phyloP scores from a whole-genome alignment of 1,140 invertebrate species.

The Calephelis nemesis region DNA sequence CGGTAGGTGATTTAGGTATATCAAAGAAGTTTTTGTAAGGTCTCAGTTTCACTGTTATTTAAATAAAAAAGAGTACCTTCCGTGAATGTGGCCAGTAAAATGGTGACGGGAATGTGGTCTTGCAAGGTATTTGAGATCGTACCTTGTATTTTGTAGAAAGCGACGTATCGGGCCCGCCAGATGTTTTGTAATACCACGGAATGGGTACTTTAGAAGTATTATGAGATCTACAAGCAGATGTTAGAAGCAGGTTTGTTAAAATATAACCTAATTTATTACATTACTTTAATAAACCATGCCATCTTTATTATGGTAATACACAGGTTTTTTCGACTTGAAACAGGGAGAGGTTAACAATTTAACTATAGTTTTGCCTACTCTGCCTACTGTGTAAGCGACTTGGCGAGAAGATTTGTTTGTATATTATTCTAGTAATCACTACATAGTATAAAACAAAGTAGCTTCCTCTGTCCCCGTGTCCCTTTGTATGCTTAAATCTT shows the following conservation, averaged over 20 bases:
- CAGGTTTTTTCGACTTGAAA: no score
- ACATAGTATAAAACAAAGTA: no score
- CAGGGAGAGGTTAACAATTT: no score
- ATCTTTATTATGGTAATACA: no score
- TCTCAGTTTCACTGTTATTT: slow-evolving; percentile 27
- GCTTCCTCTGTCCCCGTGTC: no score
- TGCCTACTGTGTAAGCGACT: no score
- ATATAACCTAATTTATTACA: no score
- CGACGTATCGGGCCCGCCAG: background rate
- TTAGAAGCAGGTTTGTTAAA: background rate
- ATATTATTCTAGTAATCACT: no score
- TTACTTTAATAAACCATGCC: no score
- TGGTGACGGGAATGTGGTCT: slow-evolving; percentile 34
- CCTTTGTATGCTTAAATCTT: no score
- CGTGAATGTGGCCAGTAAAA: slow-evolving; percentile 29
- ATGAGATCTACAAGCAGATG: background rate
- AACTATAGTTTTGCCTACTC: no score
- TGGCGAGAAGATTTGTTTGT: no score
- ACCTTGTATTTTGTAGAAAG: slow-evolving; percentile 28
- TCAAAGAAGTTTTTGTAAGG: slow-evolving; percentile 38
- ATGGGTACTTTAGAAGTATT: background rate
- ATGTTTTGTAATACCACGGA: slow-evolving; percentile 4
- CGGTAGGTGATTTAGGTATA: slow-evolving; percentile 23
- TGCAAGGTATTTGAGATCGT: slow-evolving; percentile 32
- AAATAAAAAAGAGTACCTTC: slow-evolving; percentile 32